Evolutionary conservation across 92 coral and sea anemone genomes (phyloP).

Genomic region (Zoanthus solanderi): DNA sequence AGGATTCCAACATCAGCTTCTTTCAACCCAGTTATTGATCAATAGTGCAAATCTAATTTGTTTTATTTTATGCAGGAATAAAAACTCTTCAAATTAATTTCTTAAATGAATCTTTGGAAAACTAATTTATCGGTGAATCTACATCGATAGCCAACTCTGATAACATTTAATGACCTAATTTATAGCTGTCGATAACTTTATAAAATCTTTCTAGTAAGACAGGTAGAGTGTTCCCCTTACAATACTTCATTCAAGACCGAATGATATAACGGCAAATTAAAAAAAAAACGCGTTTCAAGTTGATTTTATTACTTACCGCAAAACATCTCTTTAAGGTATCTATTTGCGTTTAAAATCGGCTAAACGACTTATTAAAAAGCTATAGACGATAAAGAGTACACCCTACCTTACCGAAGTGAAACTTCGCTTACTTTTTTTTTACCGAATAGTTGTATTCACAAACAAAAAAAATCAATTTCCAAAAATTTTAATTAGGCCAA

Average conservation of each 20-base stretch:
- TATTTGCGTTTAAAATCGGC: constrained; percentile 2
- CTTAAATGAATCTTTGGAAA: constrained; percentile 91
- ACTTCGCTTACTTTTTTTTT: neutral
- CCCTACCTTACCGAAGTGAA: neutral
- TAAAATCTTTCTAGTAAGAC: constrained; percentile 53
- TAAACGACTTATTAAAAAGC: constrained; percentile 25
- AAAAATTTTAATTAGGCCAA: constrained; percentile 42
- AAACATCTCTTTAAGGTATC: constrained; percentile 24
- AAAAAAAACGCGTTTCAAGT: constrained; percentile 45
- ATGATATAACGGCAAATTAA: constrained; percentile 64
- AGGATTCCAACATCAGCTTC: constrained; percentile 55
- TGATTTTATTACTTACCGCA: constrained; percentile 56
- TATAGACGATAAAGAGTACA: constrained; percentile 5
- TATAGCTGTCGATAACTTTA: constrained; percentile 67
- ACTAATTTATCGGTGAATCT: constrained; percentile 85
- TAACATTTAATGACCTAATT: constrained; percentile 71
- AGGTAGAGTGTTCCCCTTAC: constrained; percentile 39
- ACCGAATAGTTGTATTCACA: constrained; percentile 34
- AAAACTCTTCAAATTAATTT: constrained; percentile 78
- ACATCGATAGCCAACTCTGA: constrained; percentile 76
- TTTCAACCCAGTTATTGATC: constrained; percentile 59
- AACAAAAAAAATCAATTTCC: constrained; percentile 39
- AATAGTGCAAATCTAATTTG: constrained; percentile 58
- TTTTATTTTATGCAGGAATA: constrained; percentile 77
- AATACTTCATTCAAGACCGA: constrained; percentile 43